phyloP scores from a whole-genome alignment of 2,113 vertebrate species.

The Heloderma charlesbogerti region DNA sequence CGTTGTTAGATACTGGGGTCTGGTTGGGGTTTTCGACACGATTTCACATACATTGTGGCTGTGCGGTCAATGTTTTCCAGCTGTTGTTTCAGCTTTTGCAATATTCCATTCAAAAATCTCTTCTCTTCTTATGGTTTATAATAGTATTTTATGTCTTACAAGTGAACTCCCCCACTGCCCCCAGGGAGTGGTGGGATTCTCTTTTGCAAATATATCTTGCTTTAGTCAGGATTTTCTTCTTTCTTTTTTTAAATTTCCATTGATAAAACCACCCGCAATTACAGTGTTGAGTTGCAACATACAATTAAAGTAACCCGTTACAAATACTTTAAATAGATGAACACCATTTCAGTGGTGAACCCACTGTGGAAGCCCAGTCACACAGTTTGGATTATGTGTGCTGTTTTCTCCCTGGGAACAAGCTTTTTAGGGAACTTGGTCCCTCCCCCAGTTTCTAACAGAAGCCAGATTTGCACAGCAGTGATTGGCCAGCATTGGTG shows the following conservation, averaged over 20 bases:
- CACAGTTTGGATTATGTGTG: not conserved
- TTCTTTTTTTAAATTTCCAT: not conserved
- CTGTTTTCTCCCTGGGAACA: not conserved
- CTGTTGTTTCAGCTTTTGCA: not conserved
- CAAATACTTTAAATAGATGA: not conserved
- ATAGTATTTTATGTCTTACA: not conserved
- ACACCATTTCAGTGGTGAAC: not conserved
- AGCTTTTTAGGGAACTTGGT: not conserved
- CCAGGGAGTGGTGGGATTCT: slow-evolving; percentile 28
- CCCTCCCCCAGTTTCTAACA: not conserved
- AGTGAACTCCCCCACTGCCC: slow-evolving; percentile 27
- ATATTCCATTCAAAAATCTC: slow-evolving; percentile 51
- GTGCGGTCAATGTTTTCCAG: too few species aligned
- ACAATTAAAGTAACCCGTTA: not conserved
- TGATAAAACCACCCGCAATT: not conserved
- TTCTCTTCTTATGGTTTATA: not conserved
- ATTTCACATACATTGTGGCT: too few species aligned
- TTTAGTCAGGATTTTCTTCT: slow-evolving; percentile 28
- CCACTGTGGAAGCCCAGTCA: not conserved
- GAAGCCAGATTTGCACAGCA: not conserved
- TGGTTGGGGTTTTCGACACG: slow-evolving; percentile 11
- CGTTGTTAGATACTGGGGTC: slow-evolving; percentile 27
- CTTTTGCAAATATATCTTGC: not conserved
- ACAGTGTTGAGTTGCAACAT: not conserved
- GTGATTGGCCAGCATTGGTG: not conserved